Evolutionary conservation across 2,113 vertebrate species (phyloP), one percentile per base, ranked within the genome.

Genomic region (Actenoides lindsayi): DNA sequence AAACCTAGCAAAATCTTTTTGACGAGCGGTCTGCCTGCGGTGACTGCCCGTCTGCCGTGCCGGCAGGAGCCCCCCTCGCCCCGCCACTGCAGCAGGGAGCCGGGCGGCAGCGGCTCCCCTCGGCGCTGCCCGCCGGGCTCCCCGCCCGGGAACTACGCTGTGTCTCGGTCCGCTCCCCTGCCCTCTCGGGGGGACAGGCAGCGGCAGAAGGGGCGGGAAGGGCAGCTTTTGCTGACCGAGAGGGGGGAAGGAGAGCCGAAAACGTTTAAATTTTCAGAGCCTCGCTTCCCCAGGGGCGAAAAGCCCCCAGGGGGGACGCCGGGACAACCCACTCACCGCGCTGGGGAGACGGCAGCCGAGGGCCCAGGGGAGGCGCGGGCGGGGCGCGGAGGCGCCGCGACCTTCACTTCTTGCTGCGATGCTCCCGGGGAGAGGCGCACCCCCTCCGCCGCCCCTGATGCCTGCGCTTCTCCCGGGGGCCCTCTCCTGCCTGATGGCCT

Each of bases 21-120:
- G 68, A 11, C 23, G 5, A 20, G 63, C 68, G 13, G 11, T 12
- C 2, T 31, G 71, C 39, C 60, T 8, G 13, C 5, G 24, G 27
- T 17, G 83, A 2, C 28, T 0, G 37, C 53, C 74, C 31, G 31
- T 39, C n/a, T 4, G 9, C 5, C 7, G 24, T 3, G 4, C 28
- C 12, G 24, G 28, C 37, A 2, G 48, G 44, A 5, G 30, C 2
- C 53, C 78, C 71, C 48, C 25, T 6, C 79, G 30, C 59, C 25
- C 46, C 68, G 37, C 37, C 10, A 27, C 74, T 11, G 64, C 27
- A 30, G 42, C 7, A 15, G 39, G 23, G 37, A 67, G 64, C 46
- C 64, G 57, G 10, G 39, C 9, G 44, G 69, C 62, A 11, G 33
- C 14, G 28, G 50, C 15, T 48, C 20, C 54, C 69, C 54, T 30